Percentiles rank a stretch among this genome's conserved stretches.
These are phyloP conservation scores for Zenarchopterus dispar DNA, from an alignment of 2,797 vertebrate genomes.

Conservation along the genomic window DNA sequence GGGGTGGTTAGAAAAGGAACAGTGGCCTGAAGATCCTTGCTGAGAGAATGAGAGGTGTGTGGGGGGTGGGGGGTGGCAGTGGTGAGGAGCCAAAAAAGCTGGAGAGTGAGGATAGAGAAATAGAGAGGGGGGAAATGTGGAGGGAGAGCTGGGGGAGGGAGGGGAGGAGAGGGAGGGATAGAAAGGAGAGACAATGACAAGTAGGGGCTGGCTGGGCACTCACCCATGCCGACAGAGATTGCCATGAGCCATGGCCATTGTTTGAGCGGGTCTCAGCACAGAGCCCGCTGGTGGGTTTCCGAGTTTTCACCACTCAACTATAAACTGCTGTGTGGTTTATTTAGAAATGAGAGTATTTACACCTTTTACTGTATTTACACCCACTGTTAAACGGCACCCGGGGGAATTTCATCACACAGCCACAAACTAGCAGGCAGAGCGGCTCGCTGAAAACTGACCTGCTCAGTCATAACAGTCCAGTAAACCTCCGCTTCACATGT, in stretches of 20 bases:
- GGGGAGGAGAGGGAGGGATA: constrained; percentile 35
- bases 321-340: constrained; percentile 80
- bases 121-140: constrained; percentile 71
- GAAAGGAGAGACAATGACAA: constrained; percentile 84
- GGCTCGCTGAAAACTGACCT: constrained; percentile 71
- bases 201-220: constrained; percentile 84
- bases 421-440: constrained; percentile 72
- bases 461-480: constrained; percentile 77
- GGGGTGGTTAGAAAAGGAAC: constrained; percentile 54
- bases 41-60: constrained; percentile 64
- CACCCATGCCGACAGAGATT: constrained; percentile 85
- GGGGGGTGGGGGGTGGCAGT: constrained; percentile 52
- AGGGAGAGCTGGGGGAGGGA: constrained; percentile 44
- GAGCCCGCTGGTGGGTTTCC: constrained; percentile 71
- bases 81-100: constrained; percentile 74
- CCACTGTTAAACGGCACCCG: constrained; percentile 78
- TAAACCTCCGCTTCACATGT: constrained; percentile 77
- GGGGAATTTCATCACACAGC: constrained; percentile 74
- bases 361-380: constrained; percentile 84
- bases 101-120: constrained; percentile 80
- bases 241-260: constrained; percentile 85
- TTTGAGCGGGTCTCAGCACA: constrained; percentile 79
- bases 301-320: constrained; percentile 75
- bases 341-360: constrained; percentile 82
- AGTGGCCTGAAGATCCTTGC: constrained; percentile 80